phyloP scores from a whole-genome alignment of 2,888 invertebrate genomes.

The Volucella bombylans region DNA sequence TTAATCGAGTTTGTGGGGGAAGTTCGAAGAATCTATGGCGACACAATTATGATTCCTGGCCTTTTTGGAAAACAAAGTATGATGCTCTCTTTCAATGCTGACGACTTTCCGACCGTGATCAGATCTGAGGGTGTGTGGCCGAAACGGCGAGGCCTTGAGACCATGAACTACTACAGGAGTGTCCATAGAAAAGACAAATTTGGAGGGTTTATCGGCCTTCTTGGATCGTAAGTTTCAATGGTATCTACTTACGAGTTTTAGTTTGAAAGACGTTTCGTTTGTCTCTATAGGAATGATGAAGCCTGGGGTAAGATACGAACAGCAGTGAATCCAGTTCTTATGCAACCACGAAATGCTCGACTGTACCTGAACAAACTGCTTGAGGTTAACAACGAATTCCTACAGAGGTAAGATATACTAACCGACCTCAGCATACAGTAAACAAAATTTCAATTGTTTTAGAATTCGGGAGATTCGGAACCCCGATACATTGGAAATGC shows the following conservation, averaged over 20 bases:
- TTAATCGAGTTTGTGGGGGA: conserved; percentile 65
- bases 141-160: conserved; percentile 80
- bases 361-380: conserved; percentile 83
- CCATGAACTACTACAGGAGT: conserved; percentile 81
- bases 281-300: conserved; percentile 83
- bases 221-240: conserved; percentile 68
- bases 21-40: conserved; percentile 78
- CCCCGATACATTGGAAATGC: conserved; percentile 79
- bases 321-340: conserved; percentile 86
- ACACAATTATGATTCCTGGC: conserved; percentile 80
- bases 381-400: conserved; percentile 80
- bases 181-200: conserved; percentile 74
- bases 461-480: conserved; percentile 74
- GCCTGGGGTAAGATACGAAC: conserved; percentile 86
- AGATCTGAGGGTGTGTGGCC: conserved; percentile 83
- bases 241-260: background rate
- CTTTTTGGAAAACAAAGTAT: conserved; percentile 78
- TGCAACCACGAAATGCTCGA: conserved; percentile 84
- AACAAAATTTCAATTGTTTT: too few relatives aligned
- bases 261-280: background rate
- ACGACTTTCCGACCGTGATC: conserved; percentile 83
- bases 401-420: conserved; percentile 78
- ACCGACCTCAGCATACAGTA: too few relatives aligned
- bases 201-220: conserved; percentile 73
- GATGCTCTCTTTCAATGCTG: conserved; percentile 83